phyloP scores from a whole-genome alignment of 2,888 invertebrate species.

The Lycia hirtaria region DNA sequence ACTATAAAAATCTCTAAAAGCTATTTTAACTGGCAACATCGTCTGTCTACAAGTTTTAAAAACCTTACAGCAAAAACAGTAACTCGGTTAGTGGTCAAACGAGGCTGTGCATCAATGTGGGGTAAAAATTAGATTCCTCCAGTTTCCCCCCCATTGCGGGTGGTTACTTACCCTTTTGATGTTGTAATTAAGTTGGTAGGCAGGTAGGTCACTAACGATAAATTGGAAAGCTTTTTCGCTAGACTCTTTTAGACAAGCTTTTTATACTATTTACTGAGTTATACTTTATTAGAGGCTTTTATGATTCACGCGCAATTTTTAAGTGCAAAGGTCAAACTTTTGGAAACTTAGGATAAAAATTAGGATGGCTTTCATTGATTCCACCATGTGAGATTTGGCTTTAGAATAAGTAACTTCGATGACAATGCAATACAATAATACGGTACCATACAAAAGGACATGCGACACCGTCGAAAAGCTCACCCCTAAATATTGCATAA shows the following conservation, averaged over 20 bases:
- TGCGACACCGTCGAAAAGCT: too few species aligned
- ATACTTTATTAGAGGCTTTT: too few species aligned
- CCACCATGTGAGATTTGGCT: too few species aligned
- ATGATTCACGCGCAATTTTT: too few species aligned
- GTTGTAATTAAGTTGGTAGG: conserved; percentile 62
- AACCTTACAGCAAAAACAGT: conserved; percentile 51
- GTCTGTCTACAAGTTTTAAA: conserved; percentile 62
- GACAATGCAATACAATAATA: too few species aligned
- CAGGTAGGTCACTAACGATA: conserved; percentile 39
- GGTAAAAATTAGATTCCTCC: conserved; percentile 75
- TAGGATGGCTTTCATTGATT: too few species aligned
- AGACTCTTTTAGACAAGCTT: not conserved
- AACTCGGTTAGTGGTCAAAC: conserved; percentile 55
- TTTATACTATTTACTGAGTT: not conserved
- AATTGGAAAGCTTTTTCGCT: not conserved
- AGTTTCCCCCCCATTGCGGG: conserved; percentile 48
- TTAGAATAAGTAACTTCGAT: too few species aligned
- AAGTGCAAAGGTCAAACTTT: not conserved
- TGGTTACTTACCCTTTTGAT: conserved; percentile 69
- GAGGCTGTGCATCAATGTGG: conserved; percentile 55
- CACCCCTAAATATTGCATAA: too few species aligned
- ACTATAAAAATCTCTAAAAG: conserved; percentile 56
- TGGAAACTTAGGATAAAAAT: too few species aligned
- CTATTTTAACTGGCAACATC: conserved; percentile 44
- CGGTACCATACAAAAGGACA: too few species aligned